phyloP scores from a whole-genome alignment of 2,888 invertebrate species.

The Platerodrilus igneus region DNA sequence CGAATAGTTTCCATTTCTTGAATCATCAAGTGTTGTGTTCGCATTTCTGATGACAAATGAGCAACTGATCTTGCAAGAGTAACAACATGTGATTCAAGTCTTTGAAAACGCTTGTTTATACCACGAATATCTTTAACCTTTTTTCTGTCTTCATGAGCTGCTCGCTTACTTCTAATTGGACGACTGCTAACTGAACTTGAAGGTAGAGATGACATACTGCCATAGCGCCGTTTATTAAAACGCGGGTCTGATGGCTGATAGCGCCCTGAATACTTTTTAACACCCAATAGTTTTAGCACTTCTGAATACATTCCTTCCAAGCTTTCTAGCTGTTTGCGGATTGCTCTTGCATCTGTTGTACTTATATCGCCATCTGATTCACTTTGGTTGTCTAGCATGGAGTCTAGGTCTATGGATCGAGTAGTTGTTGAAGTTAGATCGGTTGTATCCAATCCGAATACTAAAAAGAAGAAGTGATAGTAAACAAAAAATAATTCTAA shows the following conservation, averaged over 20 bases:
- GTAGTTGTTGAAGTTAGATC: conserved; percentile 78
- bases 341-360: conserved; percentile 71
- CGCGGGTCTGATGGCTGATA: conserved; percentile 57
- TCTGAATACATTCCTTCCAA: conserved; percentile 85
- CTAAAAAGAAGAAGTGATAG: conserved; percentile 45
- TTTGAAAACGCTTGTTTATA: conserved; percentile 81
- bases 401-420: conserved; percentile 70
- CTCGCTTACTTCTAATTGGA: conserved; percentile 68
- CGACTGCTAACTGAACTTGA: conserved; percentile 78
- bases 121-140: conserved; percentile 61
- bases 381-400: conserved; percentile 66
- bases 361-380: conserved; percentile 71
- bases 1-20: conserved; percentile 86
- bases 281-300: conserved; percentile 59
- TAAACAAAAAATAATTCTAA: neutral
- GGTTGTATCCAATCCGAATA: conserved; percentile 67
- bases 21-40: conserved; percentile 82
- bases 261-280: conserved; percentile 48
- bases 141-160: conserved; percentile 67
- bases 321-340: conserved; percentile 74
- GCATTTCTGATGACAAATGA: conserved; percentile 86
- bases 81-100: conserved; percentile 86
- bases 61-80: conserved; percentile 86
- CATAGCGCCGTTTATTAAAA: conserved; percentile 59
- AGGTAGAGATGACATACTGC: conserved; percentile 78